Evolutionary conservation across 2,113 vertebrate species (phyloP).

Genomic region (Colistium nudipinnis): DNA sequence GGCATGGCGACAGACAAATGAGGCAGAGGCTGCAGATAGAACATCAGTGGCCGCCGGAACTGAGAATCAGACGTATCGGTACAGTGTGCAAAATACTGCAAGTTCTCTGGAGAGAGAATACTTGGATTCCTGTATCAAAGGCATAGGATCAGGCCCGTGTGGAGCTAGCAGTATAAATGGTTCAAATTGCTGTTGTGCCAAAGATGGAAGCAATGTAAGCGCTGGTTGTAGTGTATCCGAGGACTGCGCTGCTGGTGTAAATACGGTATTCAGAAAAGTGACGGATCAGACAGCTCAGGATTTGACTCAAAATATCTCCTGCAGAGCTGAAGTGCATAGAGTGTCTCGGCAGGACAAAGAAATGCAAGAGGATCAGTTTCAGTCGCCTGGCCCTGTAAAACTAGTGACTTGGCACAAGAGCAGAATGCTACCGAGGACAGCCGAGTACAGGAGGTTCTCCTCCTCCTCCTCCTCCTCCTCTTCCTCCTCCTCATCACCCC

Average conservation of each 20-base stretch:
- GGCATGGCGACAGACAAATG: constrained; percentile 22
- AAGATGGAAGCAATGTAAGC: background rate
- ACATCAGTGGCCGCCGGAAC: background rate
- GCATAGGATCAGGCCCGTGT: background rate
- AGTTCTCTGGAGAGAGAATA: constrained; percentile 1
- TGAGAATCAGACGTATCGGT: background rate
- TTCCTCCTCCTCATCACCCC: constrained; percentile 16
- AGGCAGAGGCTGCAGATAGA: background rate
- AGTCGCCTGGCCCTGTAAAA: constrained; percentile 9
- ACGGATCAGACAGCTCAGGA: background rate
- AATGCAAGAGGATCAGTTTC: constrained; percentile 3
- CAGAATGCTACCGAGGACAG: background rate
- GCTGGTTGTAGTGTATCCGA: background rate
- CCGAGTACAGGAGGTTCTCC: constrained; percentile 5
- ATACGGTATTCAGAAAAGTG: constrained; percentile 6
- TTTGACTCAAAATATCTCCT: background rate
- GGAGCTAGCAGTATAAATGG: background rate
- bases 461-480: constrained; percentile 19
- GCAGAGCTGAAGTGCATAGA: background rate
- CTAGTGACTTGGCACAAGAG: constrained; percentile 7
- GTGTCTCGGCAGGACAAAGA: constrained; percentile 13
- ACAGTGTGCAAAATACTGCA: background rate
- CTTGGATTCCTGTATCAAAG: constrained; percentile 2
- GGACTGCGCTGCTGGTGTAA: background rate
- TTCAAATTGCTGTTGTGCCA: background rate